phyloP scores from a whole-genome alignment of 2,888 invertebrate species.

The Tetranychus piercei region DNA sequence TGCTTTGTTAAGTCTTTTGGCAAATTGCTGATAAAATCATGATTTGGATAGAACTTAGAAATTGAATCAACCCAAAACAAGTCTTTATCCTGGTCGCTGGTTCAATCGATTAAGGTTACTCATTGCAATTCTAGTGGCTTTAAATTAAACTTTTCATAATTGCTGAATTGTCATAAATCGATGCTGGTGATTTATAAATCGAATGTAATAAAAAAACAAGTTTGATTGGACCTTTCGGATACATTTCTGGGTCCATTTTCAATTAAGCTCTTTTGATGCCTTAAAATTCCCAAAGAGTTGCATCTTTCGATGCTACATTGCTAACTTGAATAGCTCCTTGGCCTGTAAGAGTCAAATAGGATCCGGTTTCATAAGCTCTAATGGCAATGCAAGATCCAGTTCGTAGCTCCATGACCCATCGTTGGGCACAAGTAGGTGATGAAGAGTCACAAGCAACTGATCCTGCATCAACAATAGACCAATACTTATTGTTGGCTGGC shows the following conservation, averaged over 20 bases:
- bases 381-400: slow-evolving; percentile 37
- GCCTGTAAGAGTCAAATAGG: slow-evolving; percentile 69
- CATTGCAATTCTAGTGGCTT: too few species aligned
- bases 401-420: slow-evolving; percentile 21
- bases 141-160: too few species aligned
- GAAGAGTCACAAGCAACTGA: slow-evolving; percentile 64
- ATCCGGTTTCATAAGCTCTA: slow-evolving; percentile 46
- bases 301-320: slow-evolving; percentile 52
- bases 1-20: too few species aligned
- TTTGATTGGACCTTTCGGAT: too few species aligned
- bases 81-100: too few species aligned
- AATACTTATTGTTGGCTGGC: slow-evolving; percentile 80
- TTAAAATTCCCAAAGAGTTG: slow-evolving; percentile 70
- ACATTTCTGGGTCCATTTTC: too few species aligned
- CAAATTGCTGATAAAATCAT: too few species aligned
- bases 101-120: too few species aligned
- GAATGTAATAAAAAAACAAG: background rate
- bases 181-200: slow-evolving; percentile 2
- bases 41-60: too few species aligned
- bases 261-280: too few species aligned
- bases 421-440: slow-evolving; percentile 38
- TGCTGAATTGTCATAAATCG: too few species aligned
- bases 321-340: slow-evolving; percentile 72
- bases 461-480: slow-evolving; percentile 64
- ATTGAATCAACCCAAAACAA: too few species aligned